Percentiles rank a stretch among this genome's conserved stretches.
Conservation (phyloP, 2,797 vertebrate species). For the Sebastes oblongus region DNA sequence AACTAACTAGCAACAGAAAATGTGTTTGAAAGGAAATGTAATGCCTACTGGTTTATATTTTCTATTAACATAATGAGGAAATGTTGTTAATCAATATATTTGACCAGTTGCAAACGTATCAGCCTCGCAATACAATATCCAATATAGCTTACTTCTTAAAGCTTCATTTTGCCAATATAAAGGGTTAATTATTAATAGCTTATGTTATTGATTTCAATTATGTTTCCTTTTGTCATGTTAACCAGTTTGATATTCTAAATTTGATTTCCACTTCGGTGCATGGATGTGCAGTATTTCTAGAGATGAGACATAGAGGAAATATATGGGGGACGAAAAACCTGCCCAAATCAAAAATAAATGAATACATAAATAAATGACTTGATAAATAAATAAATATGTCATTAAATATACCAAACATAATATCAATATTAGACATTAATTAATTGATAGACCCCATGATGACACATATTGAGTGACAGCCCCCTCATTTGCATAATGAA, state of each 20-base stretch:
- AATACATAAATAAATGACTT: too few species aligned
- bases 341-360: too few species aligned
- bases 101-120: not conserved
- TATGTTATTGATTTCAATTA: not conserved
- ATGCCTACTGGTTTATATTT: not conserved
- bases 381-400: too few species aligned
- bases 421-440: too few species aligned
- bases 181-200: not conserved
- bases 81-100: not conserved
- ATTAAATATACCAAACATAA: too few species aligned
- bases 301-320: not conserved
- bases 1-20: not conserved
- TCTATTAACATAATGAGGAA: not conserved
- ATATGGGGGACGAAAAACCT: too few species aligned
- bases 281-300: not conserved
- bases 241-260: not conserved
- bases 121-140: not conserved
- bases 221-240: not conserved
- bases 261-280: not conserved
- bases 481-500: too few species aligned
- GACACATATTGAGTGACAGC: too few species aligned
- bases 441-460: too few species aligned
- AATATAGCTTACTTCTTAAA: not conserved
- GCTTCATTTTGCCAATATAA: not conserved
- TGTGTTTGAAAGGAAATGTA: not conserved